A percentile compares a stretch with the other conserved stretches of the same genome.
Conservation (phyloP, 2,888 invertebrate species). For the Caenorhabditis angaria region DNA sequence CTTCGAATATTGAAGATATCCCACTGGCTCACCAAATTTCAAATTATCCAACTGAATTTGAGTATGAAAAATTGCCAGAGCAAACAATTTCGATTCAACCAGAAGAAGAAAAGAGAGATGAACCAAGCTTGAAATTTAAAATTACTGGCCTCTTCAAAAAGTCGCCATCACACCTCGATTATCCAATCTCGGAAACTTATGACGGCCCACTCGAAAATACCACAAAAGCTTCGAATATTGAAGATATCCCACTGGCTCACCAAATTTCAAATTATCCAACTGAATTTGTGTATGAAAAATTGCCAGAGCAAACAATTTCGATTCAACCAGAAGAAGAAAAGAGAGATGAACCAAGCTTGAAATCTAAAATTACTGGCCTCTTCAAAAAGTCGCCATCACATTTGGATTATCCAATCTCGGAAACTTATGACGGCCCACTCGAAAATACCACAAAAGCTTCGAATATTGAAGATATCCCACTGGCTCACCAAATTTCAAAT, state of each 20-base stretch:
- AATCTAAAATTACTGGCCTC: conserved; percentile 36
- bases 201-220: conserved; percentile 46
- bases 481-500: conserved; percentile 38
- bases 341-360: conserved; percentile 15
- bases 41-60: conserved; percentile 28
- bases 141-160: conserved; percentile 40
- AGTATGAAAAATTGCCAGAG: conserved; percentile 18
- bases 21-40: conserved; percentile 12
- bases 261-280: conserved; percentile 33
- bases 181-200: conserved; percentile 43
- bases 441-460: conserved; percentile 22
- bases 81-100: not conserved
- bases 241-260: conserved; percentile 33
- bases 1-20: conserved; percentile 1
- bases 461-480: conserved; percentile 48
- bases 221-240: conserved; percentile 41
- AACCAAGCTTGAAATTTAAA: conserved; percentile 21
- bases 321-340: conserved; percentile 22
- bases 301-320: conserved; percentile 16
- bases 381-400: conserved; percentile 49
- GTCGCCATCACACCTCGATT: conserved; percentile 47
- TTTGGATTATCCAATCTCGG: conserved; percentile 45
- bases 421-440: conserved; percentile 45
- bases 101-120: conserved; percentile 25
- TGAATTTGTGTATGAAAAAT: conserved; percentile 42